Evolutionary conservation across 2,113 vertebrate genomes (phyloP), one percentile per base, ranked within the genome.

Genomic region (western clawed frog (Xenopus tropicalis)): DNA sequence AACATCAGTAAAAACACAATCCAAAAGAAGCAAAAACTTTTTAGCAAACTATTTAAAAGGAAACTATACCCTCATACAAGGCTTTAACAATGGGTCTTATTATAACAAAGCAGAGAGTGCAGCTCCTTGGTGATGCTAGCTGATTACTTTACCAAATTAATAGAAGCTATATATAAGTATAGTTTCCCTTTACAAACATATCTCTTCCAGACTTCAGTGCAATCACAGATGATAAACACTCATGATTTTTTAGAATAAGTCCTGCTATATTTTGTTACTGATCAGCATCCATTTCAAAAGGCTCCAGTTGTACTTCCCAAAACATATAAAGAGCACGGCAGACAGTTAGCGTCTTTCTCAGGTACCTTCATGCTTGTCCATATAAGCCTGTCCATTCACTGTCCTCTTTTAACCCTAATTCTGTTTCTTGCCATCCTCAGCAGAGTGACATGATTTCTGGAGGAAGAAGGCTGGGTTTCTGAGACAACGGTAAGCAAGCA

Each of bases 401-500:
- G 14, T 66, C 20, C 21, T 17, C 21, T n/a, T 20, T 37, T 16
- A 20, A 2, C 22, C 65, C 87, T 85, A 98, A 73, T 90, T 86
- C 21, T 78, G 73, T 65, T 98, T 96, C 82, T 95, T 93, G 79
- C 80, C 81, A 1, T 61, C 54, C 25, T 73, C 82, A 43, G 83
- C 73, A 8, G 66, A 73, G 0, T 85, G 74, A 0, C 80, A 52
- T 0, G 72, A 11, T 0, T 77, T 4, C 1, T 62, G 83, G 57
- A 89, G 75, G 82, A 97, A 97, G 84, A 94, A 95, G 48, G 88
- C 83, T 0, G 93, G 93, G 63, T 80, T 48, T 52, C 11, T 77
- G 22, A 87, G 79, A 80, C 94, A 95, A 58, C 93, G 92, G 58
- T 68, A 25, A 21, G 87, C 93, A 77, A 96, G 85, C 12, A 97